A percentile compares a stretch with the other conserved stretches of the same genome.
Evolutionary conservation across 2,113 vertebrate genomes (phyloP).

Genomic region (Andinoacara biseriatus): DNA sequence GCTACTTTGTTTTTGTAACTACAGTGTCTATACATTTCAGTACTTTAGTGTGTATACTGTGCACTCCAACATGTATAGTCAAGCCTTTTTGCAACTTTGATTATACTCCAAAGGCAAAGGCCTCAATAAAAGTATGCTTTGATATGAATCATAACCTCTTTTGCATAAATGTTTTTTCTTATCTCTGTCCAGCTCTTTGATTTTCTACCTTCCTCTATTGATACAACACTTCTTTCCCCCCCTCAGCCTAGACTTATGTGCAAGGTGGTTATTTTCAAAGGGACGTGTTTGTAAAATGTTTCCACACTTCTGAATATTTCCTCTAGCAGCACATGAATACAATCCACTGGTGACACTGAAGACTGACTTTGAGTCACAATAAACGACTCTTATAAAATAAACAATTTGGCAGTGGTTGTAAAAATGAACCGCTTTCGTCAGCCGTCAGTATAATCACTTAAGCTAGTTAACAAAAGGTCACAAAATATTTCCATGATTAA

Average conservation of each 20-base stretch:
- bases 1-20: slow-evolving; percentile 3
- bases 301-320: background rate
- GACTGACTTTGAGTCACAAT: background rate
- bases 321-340: background rate
- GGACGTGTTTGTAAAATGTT: slow-evolving; percentile 1
- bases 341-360: background rate
- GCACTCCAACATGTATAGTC: background rate
- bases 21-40: background rate
- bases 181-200: slow-evolving; percentile 21
- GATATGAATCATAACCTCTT: background rate
- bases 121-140: background rate
- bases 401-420: background rate
- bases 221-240: slow-evolving; percentile 26
- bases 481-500: background rate
- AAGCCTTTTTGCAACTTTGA: background rate
- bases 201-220: slow-evolving; percentile 22
- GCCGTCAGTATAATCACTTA: background rate
- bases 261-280: background rate
- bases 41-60: background rate
- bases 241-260: slow-evolving; percentile 12
- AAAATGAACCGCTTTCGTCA: background rate
- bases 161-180: background rate
- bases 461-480: background rate
- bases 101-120: background rate
- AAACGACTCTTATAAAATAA: background rate